These are phyloP conservation scores for Neosalanx taihuensis DNA, from an alignment of 2,797 vertebrate species.

Conservation along the genomic window DNA sequence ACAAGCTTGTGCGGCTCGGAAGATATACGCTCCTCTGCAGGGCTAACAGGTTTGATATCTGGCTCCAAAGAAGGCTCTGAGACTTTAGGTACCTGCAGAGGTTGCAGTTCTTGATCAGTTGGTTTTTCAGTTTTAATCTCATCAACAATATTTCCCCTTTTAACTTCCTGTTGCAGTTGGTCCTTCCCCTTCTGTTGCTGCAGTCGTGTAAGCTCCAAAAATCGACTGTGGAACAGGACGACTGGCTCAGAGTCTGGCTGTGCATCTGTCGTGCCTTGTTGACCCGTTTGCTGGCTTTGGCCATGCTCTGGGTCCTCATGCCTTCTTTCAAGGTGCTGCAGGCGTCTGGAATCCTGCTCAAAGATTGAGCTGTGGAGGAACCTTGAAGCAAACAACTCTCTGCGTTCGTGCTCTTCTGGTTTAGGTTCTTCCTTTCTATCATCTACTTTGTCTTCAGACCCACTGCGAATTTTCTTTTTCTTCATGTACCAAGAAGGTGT, in stretches of 20 bases:
- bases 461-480: slow-evolving; percentile 95
- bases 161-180: slow-evolving; percentile 78
- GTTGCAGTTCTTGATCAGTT: slow-evolving; percentile 70
- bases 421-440: slow-evolving; percentile 96
- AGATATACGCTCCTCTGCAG: slow-evolving; percentile 50
- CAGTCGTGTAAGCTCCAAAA: slow-evolving; percentile 84
- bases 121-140: slow-evolving; percentile 68
- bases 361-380: slow-evolving; percentile 98
- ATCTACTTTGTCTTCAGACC: slow-evolving; percentile 92
- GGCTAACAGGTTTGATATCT: slow-evolving; percentile 78
- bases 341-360: slow-evolving; percentile 92
- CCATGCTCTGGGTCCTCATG: slow-evolving; percentile 87
- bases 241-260: slow-evolving; percentile 82
- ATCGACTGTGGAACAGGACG: slow-evolving; percentile 94
- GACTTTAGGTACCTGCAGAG: slow-evolving; percentile 57
- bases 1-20: slow-evolving; percentile 40
- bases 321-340: slow-evolving; percentile 92
- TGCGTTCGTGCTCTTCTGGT: slow-evolving; percentile 91
- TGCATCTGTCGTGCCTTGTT: slow-evolving; percentile 78
- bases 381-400: slow-evolving; percentile 93
- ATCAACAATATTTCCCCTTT: slow-evolving; percentile 51
- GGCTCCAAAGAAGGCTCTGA: slow-evolving; percentile 65
- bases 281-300: slow-evolving; percentile 74
- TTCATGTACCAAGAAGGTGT: slow-evolving; percentile 98
- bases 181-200: slow-evolving; percentile 93